Evolutionary conservation across 1,140 invertebrate genomes (phyloP), one percentile per base, ranked within the genome.

Genomic region (Dryas iulia): DNA sequence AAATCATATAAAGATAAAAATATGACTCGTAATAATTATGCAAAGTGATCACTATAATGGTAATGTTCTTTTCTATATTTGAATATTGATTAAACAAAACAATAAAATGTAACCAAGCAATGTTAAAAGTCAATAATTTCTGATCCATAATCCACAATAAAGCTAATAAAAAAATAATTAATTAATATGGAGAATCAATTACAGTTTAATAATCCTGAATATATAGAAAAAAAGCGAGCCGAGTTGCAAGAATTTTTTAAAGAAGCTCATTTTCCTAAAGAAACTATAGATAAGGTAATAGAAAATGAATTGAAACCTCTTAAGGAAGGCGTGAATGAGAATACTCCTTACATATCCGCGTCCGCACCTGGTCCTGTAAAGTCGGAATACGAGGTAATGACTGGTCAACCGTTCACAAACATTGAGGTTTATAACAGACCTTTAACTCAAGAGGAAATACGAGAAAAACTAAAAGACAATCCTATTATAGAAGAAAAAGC

Each of bases 341-440:
- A 78, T 18, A 74, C 68, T 11, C 78, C 88, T 11, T 90, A 89
- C 39, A 90, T 91, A 35, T 69, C 77, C 10, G 84, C 87, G 3
- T 85, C 83, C 4, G 66, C 52, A 24, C 62, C 76, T 11, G 83
- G 81, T 21, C 72, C 80, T 65, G 58, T 89, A 14, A 86, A 82
- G 72, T 81, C 87, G 10, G 88, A 92, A 65, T 85, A 87, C 59
- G 87, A 90, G 68, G 84, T 92, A 11, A 88, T 92, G 88, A 79
- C 84, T 54, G 88, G 88, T 1, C 89, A 92, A 57, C 89, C 89
- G 21, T 92, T 92, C 65, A 90, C 86, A 10, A 53, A 83, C 62
- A 64, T 92, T 25, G 79, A 75, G 33, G 84, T 89, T 58, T 71
- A 74, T n/a, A 80, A 63, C 28, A 88, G 72, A 58, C 87, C 86